Evolutionary conservation across 2,888 invertebrate genomes (phyloP).

Genomic region (Xanthorhoe spadicearia): DNA sequence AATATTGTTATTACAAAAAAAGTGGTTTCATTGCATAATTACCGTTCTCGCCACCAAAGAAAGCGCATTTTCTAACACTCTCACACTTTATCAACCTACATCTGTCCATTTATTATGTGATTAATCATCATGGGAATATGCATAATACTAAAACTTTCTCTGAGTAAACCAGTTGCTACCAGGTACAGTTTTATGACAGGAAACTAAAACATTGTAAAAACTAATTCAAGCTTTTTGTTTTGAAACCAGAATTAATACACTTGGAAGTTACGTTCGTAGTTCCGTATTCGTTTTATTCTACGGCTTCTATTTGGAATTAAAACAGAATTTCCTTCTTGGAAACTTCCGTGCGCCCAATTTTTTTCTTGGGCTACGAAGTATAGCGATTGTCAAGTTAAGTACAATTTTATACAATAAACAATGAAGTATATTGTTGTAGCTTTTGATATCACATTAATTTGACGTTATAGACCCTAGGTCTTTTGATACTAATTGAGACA

Average conservation of each 20-base stretch:
- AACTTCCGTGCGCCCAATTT: not conserved
- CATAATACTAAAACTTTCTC: conserved; percentile 39
- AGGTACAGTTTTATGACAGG: conserved; percentile 33
- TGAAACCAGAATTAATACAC: conserved; percentile 3
- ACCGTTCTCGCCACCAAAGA: conserved; percentile 18
- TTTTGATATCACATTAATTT: not conserved
- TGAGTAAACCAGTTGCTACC: conserved; percentile 20
- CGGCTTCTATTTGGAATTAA: not conserved
- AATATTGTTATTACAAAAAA: not conserved
- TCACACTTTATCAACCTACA: conserved; percentile 35
- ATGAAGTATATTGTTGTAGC: not conserved
- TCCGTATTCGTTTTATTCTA: conserved; percentile 1
- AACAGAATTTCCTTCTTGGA: not conserved
- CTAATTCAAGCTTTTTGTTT: conserved; percentile 4
- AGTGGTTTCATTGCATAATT: conserved; percentile 13
- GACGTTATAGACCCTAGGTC: not conserved
- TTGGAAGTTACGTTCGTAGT: not conserved
- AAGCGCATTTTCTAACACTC: conserved; percentile 31
- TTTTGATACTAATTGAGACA: not conserved
- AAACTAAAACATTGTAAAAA: conserved; percentile 20
- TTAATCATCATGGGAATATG: conserved; percentile 42
- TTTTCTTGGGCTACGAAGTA: too few relatives aligned
- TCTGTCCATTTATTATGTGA: conserved; percentile 37
- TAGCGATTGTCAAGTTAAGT: not conserved
- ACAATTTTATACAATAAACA: not conserved